Base-by-base conservation (phyloP, 2,113 vertebrate species). In the Pipra filicauda region DNA sequence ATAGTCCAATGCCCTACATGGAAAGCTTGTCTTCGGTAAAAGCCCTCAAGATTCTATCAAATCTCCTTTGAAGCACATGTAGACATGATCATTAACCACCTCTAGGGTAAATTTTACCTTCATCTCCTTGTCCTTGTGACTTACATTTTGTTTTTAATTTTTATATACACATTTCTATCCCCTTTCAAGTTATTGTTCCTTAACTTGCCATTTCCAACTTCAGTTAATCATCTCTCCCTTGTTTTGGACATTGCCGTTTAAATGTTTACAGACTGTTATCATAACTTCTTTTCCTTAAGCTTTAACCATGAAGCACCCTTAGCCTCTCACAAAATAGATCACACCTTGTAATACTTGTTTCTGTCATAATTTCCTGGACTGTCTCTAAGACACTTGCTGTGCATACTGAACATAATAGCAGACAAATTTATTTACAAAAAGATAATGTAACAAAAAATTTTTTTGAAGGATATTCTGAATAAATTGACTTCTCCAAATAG, bases 321-420 rank as follows among this genome's bases (percentile, higher is more conserved):
- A 91, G 91, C 83, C 59, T 90, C 48, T 92, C 90, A 95, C 79
- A 92, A 80, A 90, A 94, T 61, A 97, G 75, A 94, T 95, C 85
- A 89, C 85, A 89, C 90, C 35, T 96, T 92, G 75, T 96, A 94
- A 78, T 88, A 81, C 51, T 94, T 94, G 59, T 77, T 96, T 93
- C 90, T 96, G 88, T 88, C 89, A 93, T 78, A 28, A 4, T 91
- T 96, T 93, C 64, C 85, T 83, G 62, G 72, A 77, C 30, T 94
- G n/a, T 83, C 43, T 95, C 64, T 91, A 48, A 70, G 59, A 66
- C 77, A 70, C 20, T 11, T 89, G 51, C 55, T 39, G 37, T 48
- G 59, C 41, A 21, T 44, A 43, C 74, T 76, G 59, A 90, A 72
- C n/a, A 33, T 41, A 72, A 44, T 11, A 83, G 31, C 62, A 59